Percentiles rank a stretch among this genome's conserved stretches.
phyloP scores from a whole-genome alignment of 2,888 invertebrate genomes.

The Cynaeus angustus region DNA sequence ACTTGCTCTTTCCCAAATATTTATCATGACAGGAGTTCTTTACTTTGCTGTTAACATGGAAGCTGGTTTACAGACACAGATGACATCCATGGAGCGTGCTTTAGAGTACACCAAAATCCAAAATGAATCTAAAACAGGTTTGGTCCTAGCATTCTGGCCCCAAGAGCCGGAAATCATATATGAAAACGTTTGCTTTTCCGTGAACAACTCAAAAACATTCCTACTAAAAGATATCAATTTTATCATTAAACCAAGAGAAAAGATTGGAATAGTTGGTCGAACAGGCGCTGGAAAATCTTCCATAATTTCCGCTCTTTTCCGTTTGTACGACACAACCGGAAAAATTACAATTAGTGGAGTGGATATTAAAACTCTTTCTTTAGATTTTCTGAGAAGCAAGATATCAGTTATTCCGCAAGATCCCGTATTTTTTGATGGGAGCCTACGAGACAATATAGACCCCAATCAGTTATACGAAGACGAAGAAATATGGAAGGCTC shows the following conservation, averaged over 20 bases:
- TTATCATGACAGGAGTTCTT: conserved; percentile 79
- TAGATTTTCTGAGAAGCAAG: not conserved
- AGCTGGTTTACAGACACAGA: conserved; percentile 84
- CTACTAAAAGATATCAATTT: conserved; percentile 82
- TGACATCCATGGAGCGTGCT: conserved; percentile 91
- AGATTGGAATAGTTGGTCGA: conserved; percentile 84
- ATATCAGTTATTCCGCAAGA: conserved; percentile 1
- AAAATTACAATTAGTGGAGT: not conserved
- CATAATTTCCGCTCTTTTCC: conserved; percentile 8
- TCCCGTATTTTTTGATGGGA: conserved; percentile 72
- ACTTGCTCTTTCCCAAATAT: conserved; percentile 86
- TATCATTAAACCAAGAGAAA: conserved; percentile 78
- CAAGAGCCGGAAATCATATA: conserved; percentile 79
- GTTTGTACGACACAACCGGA: not conserved
- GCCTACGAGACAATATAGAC: conserved; percentile 77
- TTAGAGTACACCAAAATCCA: conserved; percentile 70
- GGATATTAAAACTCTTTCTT: conserved; percentile 4
- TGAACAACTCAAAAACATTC: conserved; percentile 72
- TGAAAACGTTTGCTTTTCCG: conserved; percentile 71
- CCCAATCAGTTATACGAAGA: conserved; percentile 67
- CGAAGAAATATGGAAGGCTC: not conserved
- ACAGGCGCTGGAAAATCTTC: conserved; percentile 73
- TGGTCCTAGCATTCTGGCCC: conserved; percentile 82
- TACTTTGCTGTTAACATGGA: conserved; percentile 82
- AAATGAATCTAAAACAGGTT: conserved; percentile 59